Evolutionary conservation across 2,113 vertebrate genomes (phyloP).

Genomic region (Xenopus laevis): DNA sequence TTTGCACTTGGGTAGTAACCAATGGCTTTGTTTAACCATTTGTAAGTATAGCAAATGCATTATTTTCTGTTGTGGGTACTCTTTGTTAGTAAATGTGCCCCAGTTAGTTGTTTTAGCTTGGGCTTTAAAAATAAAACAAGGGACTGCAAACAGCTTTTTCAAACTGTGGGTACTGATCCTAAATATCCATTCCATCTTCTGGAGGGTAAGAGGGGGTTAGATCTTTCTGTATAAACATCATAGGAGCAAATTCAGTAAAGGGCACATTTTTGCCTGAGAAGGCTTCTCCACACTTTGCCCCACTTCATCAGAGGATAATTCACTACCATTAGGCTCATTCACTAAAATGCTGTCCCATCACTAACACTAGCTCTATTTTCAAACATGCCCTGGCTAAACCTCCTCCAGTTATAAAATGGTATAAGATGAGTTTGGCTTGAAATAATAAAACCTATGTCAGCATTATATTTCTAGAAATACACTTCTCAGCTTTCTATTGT

Average conservation of each 20-base stretch:
- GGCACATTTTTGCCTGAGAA: not conserved
- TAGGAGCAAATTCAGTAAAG: not conserved
- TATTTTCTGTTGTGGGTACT: no score
- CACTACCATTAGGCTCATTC: not conserved
- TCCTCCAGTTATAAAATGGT: conserved; percentile 23
- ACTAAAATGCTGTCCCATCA: conserved; percentile 4
- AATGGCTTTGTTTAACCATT: no score
- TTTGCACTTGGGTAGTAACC: no score
- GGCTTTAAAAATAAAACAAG: no score
- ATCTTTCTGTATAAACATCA: conserved; percentile 9
- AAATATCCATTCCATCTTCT: no score
- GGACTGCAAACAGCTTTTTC: no score
- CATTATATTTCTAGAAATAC: conserved; percentile 31
- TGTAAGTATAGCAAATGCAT: no score
- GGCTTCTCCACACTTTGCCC: no score
- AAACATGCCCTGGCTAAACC: conserved; percentile 30
- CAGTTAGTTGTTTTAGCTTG: no score
- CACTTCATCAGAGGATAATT: no score
- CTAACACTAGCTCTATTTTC: not conserved
- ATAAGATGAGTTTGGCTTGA: conserved; percentile 20
- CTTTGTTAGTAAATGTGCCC: no score
- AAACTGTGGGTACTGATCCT: no score
- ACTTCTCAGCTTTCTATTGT: conserved; percentile 7
- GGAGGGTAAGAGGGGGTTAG: not conserved
- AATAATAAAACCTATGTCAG: conserved; percentile 27